Evolutionary conservation across 1,140 invertebrate species (phyloP).

Genomic region (Zaprionus inermis): DNA sequence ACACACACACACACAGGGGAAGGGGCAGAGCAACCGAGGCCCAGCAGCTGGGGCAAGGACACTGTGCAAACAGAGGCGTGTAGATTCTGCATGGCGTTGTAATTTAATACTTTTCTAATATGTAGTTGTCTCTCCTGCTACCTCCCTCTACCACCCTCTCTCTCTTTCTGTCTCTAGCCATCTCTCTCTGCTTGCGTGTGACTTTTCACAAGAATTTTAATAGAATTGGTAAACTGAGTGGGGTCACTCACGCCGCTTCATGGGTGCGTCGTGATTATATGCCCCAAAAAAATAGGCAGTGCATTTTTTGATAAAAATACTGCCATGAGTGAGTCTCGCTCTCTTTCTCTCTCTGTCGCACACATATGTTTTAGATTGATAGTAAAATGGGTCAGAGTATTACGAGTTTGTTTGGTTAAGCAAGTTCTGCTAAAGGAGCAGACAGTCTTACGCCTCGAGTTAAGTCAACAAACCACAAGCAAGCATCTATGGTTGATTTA

Average conservation of each 20-base stretch:
- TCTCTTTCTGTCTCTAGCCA: not conserved
- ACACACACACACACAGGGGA: not conserved
- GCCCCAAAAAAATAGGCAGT: conserved; percentile 67
- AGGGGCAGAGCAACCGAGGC: not conserved
- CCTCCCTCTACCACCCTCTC: not conserved
- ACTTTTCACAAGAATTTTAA: conserved; percentile 78
- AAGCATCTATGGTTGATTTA: conserved; percentile 19
- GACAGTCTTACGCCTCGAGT: not conserved
- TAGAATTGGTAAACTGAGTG: conserved; percentile 79
- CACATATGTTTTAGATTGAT: not conserved
- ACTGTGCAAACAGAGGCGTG: conserved; percentile 79
- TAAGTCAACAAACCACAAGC: conserved; percentile 44
- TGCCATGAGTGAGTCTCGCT: not conserved
- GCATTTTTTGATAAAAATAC: no score
- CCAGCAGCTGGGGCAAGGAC: conserved; percentile 51
- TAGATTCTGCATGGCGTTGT: conserved; percentile 46
- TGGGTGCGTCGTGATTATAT: conserved; percentile 59
- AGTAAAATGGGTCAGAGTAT: conserved; percentile 20
- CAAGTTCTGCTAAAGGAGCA: conserved; percentile 16
- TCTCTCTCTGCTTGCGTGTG: conserved; percentile 40
- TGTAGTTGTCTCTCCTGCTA: conserved; percentile 60
- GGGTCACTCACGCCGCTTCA: conserved; percentile 13
- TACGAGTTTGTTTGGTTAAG: conserved; percentile 27
- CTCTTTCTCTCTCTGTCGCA: not conserved
- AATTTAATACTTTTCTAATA: conserved; percentile 82